Conservation (phyloP, 2,113 vertebrate species). For the Morone saxatilis region DNA sequence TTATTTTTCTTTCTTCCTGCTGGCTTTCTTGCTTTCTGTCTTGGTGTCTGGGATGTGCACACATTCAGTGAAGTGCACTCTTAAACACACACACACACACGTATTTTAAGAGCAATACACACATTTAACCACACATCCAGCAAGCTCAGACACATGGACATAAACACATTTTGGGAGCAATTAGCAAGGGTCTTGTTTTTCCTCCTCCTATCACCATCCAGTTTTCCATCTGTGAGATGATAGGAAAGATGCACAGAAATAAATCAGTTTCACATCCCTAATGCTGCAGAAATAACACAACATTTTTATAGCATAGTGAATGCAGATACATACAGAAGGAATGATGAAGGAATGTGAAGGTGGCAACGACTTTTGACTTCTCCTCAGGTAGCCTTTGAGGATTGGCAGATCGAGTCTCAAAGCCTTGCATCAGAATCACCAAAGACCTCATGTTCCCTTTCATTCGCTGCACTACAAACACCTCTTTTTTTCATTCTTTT, state of each 20-base stretch:
- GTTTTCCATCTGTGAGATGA: not conserved
- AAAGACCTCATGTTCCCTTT: constrained; percentile 34
- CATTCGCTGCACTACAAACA: constrained; percentile 30
- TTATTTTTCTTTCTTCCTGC: constrained; percentile 24
- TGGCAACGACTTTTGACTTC: constrained; percentile 21
- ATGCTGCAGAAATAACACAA: not conserved
- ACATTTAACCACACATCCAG: not conserved
- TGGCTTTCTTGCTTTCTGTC: constrained; percentile 16
- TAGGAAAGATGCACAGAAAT: not conserved
- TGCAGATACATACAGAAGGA: not conserved
- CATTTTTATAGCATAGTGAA: not conserved
- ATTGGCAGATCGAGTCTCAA: constrained; percentile 19
- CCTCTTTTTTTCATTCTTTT: not conserved
- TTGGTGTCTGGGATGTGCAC: not conserved
- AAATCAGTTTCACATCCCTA: not conserved
- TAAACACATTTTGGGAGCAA: not conserved
- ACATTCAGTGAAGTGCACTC: not conserved
- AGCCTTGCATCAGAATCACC: constrained; percentile 41
- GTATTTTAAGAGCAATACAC: not conserved
- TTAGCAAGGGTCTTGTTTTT: not conserved
- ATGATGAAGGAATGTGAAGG: constrained; percentile 22
- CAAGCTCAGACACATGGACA: not conserved
- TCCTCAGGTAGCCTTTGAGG: constrained; percentile 35
- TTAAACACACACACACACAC: not conserved
- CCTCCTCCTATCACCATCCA: not conserved